Evolutionary conservation across 2,113 vertebrate species (phyloP).

Genomic region (Trinectes maculatus): DNA sequence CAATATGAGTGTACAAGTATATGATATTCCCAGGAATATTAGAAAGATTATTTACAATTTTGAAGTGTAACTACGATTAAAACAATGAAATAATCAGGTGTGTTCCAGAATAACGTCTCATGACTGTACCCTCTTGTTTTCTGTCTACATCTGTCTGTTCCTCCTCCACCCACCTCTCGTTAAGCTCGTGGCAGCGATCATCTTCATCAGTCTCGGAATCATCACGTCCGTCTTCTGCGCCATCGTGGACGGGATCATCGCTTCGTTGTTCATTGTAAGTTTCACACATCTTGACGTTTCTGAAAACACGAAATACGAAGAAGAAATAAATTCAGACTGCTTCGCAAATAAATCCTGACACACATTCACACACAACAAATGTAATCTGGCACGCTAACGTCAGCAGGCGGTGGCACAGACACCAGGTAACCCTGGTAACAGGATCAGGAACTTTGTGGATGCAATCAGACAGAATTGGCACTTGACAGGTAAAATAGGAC

Average conservation of each 20-base stretch:
- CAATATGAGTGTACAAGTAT: too few relatives aligned
- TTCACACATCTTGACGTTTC: background rate
- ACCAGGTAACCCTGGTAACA: background rate
- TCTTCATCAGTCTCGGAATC: slow-evolving; percentile 94
- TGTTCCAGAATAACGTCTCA: background rate
- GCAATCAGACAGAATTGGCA: slow-evolving; percentile 30
- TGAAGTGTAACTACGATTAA: too few relatives aligned
- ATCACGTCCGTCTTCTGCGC: slow-evolving; percentile 92
- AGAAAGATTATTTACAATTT: too few relatives aligned
- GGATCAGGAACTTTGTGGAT: slow-evolving; percentile 32
- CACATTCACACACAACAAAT: background rate
- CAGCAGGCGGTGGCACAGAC: background rate
- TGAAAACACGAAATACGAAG: too few relatives aligned
- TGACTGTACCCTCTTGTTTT: background rate
- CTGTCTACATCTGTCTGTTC: background rate
- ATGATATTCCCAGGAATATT: too few relatives aligned
- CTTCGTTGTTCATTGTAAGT: slow-evolving; percentile 92
- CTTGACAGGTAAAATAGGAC: background rate
- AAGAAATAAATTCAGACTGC: too few relatives aligned
- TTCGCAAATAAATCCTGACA: too few relatives aligned
- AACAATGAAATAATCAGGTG: too few relatives aligned
- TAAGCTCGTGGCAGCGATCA: slow-evolving; percentile 90
- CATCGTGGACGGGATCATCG: slow-evolving; percentile 91
- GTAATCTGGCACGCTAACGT: background rate
- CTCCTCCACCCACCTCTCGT: slow-evolving; percentile 6